phyloP scores from a whole-genome alignment of 2,797 vertebrate species.

The Paramormyrops hopkinsi region DNA sequence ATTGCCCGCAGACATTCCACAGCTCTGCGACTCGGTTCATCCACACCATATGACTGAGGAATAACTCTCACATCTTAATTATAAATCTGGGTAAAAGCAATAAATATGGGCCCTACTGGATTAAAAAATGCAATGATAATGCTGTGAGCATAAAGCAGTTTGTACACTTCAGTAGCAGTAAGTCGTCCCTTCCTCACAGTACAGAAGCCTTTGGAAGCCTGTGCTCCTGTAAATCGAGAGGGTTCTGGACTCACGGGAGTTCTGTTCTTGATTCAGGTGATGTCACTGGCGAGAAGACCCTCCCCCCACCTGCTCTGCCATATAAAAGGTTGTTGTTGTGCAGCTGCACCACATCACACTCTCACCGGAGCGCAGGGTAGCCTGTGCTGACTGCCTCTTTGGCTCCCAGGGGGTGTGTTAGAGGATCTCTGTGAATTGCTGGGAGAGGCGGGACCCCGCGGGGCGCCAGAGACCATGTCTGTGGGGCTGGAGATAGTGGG shows the following conservation, averaged over 20 bases:
- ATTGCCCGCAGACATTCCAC: background rate
- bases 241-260: constrained; percentile 29
- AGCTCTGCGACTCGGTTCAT: background rate
- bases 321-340: constrained; percentile 61
- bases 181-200: background rate
- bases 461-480: constrained; percentile 65
- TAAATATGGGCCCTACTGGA: background rate
- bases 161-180: background rate
- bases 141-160: background rate
- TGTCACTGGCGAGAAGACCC: constrained; percentile 51
- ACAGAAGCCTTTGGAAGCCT: constrained; percentile 39
- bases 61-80: background rate
- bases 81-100: background rate
- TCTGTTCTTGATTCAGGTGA: constrained; percentile 50
- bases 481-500: constrained; percentile 83
- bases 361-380: constrained; percentile 32
- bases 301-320: constrained; percentile 52
- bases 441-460: constrained; percentile 30
- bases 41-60: background rate
- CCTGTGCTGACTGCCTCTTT: constrained; percentile 24
- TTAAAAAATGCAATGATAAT: background rate
- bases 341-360: constrained; percentile 37
- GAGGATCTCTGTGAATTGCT: constrained; percentile 4
- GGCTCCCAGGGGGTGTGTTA: constrained; percentile 5
- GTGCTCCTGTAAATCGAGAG: constrained; percentile 46